A percentile compares a stretch with the other conserved stretches of the same genome.
These are phyloP conservation scores for Pterocles burchelli DNA, from an alignment of 2,113 vertebrate species.

Conservation along the genomic window DNA sequence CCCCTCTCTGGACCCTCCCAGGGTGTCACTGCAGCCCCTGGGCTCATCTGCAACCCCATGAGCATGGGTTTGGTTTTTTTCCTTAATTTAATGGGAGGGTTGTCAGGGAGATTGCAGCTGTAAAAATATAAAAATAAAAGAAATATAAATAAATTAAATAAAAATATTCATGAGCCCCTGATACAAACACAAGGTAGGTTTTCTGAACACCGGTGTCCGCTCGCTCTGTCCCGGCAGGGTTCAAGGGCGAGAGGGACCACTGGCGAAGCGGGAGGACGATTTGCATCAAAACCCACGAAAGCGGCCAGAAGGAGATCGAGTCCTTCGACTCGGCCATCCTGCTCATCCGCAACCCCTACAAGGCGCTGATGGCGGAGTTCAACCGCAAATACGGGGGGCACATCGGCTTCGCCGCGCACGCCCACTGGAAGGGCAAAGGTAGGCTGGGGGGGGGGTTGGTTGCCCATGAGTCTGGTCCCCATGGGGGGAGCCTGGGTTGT, in stretches of 20 bases:
- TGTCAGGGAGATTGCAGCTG: not conserved
- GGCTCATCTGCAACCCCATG: not conserved
- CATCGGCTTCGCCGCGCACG: constrained; percentile 92
- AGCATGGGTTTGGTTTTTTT: not conserved
- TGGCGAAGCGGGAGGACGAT: constrained; percentile 93
- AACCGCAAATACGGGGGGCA: constrained; percentile 96
- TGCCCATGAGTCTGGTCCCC: accelerated
- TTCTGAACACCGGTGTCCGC: accelerated
- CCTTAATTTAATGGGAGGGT: not conserved
- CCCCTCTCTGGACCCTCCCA: not conserved
- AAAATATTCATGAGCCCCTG: not conserved
- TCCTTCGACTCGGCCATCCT: constrained; percentile 90
- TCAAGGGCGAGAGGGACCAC: constrained; percentile 96
- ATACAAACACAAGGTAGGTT: accelerated
- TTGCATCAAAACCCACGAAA: constrained; percentile 97
- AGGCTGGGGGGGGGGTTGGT: not conserved
- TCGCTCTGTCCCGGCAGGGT: constrained; percentile 73
- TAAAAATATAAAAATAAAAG: not conserved
- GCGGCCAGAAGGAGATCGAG: constrained; percentile 93
- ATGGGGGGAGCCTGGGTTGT: accelerated
- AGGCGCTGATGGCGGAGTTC: constrained; percentile 97
- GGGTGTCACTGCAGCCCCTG: not conserved
- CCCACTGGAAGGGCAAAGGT: constrained; percentile 98
- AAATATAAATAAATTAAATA: no score
- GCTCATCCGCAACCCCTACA: constrained; percentile 95